Evolutionary conservation across 2,888 invertebrate genomes (phyloP).

Genomic region (Cheilosia pagana): DNA sequence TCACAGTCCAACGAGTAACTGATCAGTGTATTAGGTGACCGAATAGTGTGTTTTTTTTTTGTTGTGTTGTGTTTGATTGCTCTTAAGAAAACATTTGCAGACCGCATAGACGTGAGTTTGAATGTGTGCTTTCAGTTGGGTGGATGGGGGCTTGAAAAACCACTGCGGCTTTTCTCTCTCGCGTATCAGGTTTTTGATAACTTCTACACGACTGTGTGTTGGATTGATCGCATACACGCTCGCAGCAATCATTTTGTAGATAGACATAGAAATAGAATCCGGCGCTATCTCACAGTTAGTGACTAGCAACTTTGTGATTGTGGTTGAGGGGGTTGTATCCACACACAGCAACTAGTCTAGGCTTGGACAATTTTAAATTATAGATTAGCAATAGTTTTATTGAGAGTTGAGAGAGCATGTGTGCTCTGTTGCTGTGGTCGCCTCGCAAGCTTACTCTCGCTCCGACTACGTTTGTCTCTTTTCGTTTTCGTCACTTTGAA

Average conservation of each 20-base stretch:
- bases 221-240: constrained; percentile 36
- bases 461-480: constrained; percentile 12
- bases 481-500: constrained; percentile 12
- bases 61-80: constrained; percentile 16
- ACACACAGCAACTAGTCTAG: constrained; percentile 9
- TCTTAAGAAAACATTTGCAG: constrained; percentile 52
- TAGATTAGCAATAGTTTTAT: constrained; percentile 32
- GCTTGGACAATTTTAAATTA: constrained; percentile 14
- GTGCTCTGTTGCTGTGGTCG: neutral
- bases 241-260: neutral
- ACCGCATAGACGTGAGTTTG: constrained; percentile 36
- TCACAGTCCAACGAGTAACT: constrained; percentile 70
- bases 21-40: constrained; percentile 67
- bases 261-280: too few relatives aligned
- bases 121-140: constrained; percentile 43
- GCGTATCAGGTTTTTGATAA: constrained; percentile 63
- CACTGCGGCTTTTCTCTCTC: constrained; percentile 56
- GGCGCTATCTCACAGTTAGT: constrained; percentile 13
- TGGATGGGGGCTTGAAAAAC: constrained; percentile 56
- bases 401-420: constrained; percentile 3
- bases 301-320: neutral
- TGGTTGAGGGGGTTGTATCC: constrained; percentile 7
- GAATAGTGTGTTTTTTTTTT: constrained; percentile 39
- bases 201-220: constrained; percentile 28
- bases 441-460: neutral